Evolutionary conservation across 2,797 vertebrate species (phyloP).

Genomic region (Gastrophryne carolinensis): DNA sequence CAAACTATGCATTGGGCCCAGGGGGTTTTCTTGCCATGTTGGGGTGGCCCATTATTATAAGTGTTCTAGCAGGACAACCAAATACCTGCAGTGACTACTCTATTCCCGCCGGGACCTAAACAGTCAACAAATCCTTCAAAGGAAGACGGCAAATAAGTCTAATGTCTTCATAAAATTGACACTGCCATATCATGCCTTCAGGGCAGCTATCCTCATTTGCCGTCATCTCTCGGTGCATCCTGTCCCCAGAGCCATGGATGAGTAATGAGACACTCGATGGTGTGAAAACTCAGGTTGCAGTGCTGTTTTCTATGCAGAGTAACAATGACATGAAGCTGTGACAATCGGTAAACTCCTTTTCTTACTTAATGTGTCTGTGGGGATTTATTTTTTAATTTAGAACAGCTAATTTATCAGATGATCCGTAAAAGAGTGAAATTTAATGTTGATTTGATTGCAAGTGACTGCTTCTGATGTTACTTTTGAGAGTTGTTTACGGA

Average conservation of each 20-base stretch:
- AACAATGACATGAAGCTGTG: neutral
- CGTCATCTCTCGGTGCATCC: slow-evolving; percentile 55
- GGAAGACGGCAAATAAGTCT: slow-evolving; percentile 59
- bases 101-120: neutral
- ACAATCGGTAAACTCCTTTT: neutral
- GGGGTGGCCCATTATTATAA: neutral
- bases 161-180: slow-evolving; percentile 58
- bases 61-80: slow-evolving; percentile 16
- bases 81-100: neutral
- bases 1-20: slow-evolving; percentile 21
- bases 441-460: neutral
- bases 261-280: slow-evolving; percentile 55
- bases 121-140: neutral
- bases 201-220: slow-evolving; percentile 54
- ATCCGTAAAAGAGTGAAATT: neutral
- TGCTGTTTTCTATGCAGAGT: neutral
- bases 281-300: neutral
- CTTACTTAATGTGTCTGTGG: neutral
- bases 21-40: neutral
- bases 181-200: slow-evolving; percentile 48
- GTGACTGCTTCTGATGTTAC: neutral
- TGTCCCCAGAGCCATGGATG: slow-evolving; percentile 53
- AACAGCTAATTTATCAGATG: neutral
- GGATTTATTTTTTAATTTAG: neutral
- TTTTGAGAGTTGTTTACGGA: neutral